Base-by-base conservation (phyloP, 2,888 invertebrate species). In the Cryptocephalus moraei region DNA sequence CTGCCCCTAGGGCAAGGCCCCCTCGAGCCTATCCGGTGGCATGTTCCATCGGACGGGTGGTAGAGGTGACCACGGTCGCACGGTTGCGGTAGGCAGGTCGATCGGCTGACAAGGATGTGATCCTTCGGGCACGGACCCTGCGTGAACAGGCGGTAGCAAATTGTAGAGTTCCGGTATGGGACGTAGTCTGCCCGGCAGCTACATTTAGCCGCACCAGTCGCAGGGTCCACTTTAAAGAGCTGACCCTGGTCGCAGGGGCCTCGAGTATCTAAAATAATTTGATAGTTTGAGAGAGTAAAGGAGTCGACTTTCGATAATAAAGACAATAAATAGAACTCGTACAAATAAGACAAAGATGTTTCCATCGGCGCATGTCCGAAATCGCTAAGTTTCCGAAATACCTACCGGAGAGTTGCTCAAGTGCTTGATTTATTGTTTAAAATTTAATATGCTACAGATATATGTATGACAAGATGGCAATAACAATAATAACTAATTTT, bases 191-290 rank as follows among this genome's bases (percentile, higher is more conserved):
- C 73, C 70, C 86, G 86, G 67, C 88, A 89, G 39, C 71, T 69
- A 56, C 88, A 88, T 52, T 74, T 72, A 0, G 82, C 85, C 1
- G 70, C 72, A 1, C 67, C 57, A 0, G 71, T 67, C 44, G 58
- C 60, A 8, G 69, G 64, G 32, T 73, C 69, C 44, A 84, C 72
- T 10, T 78, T 73, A 63, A 83, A 90, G 36, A 80, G 74, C 63
- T 90, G 87, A 0, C 89, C 90, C 48, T 76, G 73, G 0, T 77
- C 75, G 63, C 89, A 90, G 0, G 89, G 89, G 0, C 87, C 89
- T 1, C 81, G 71, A 0, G 83, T 76, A 57, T 86, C 87, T 87
- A 69, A 22, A 22, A 22, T 22, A 22, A 22, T 22, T 22, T 6
- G 22, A 22, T 22, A 22, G 6, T 22, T 22, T 22, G 6, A 4